A percentile compares a stretch with the other conserved stretches of the same genome.
These are phyloP conservation scores for Coelogynopora nodosa DNA, from an alignment of 2,888 invertebrate genomes.

Conservation along the genomic window DNA sequence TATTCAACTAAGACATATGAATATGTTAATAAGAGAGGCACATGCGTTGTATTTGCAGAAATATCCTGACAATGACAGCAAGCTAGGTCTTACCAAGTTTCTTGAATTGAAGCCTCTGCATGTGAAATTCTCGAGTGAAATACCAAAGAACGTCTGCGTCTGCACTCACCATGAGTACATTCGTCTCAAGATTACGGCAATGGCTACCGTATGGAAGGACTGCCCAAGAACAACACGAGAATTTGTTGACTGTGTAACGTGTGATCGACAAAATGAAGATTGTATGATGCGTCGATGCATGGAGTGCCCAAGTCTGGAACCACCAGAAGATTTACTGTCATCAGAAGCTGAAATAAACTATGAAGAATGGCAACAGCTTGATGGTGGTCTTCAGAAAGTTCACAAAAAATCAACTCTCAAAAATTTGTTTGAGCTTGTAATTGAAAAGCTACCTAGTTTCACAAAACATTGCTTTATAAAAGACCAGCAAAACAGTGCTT, in stretches of 20 bases:
- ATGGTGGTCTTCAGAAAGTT: conserved; percentile 3
- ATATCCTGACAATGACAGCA: conserved; percentile 4
- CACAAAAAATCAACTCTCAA: neutral
- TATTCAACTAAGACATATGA: conserved; percentile 1
- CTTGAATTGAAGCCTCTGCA: neutral
- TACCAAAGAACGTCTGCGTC: neutral
- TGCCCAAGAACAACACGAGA: neutral
- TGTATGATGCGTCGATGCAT: conserved; percentile 23
- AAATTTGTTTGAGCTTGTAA: neutral
- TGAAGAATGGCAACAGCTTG: neutral
- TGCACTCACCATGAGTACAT: neutral
- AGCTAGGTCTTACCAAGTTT: conserved; percentile 1
- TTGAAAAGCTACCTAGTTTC: neutral
- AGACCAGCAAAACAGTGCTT: neutral
- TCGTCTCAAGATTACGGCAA: conserved; percentile 5
- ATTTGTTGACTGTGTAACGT: neutral
- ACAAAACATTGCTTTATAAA: conserved; percentile 7
- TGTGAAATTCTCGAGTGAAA: neutral
- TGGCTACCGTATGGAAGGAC: conserved; percentile 1
- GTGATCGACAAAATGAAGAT: neutral
- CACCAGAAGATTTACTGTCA: neutral
- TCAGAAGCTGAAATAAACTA: neutral
- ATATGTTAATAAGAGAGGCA: neutral
- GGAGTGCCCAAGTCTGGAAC: neutral
- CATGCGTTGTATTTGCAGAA: neutral